Conservation (phyloP, 2,113 vertebrate genomes). For the Lophius piscatorius region DNA sequence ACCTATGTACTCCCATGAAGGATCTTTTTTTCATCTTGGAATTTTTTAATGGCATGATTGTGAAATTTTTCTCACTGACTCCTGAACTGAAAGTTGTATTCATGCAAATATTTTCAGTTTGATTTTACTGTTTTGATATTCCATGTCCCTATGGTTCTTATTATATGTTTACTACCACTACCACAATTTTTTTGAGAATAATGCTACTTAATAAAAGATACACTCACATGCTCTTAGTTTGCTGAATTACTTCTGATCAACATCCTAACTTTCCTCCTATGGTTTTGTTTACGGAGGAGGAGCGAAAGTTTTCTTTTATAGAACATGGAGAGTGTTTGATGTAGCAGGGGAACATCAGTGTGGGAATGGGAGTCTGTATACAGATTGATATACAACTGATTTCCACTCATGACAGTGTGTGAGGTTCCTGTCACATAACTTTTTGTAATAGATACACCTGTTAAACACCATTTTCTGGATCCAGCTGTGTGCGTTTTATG, state of each 20-base stretch:
- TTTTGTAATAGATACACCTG: slow-evolving; percentile 58
- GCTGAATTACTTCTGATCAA: slow-evolving; percentile 5
- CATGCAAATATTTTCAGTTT: no score
- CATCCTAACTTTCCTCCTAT: not conserved
- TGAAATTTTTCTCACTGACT: no score
- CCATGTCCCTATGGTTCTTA: no score
- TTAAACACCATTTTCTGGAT: slow-evolving; percentile 52
- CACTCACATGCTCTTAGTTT: not conserved
- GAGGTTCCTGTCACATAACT: slow-evolving; percentile 51
- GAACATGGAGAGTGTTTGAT: slow-evolving; percentile 52
- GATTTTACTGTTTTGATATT: no score
- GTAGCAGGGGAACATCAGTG: slow-evolving; percentile 46
- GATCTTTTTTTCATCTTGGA: no score
- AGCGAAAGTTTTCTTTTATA: slow-evolving; percentile 53
- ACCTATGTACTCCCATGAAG: no score
- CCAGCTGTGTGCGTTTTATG: slow-evolving; percentile 27
- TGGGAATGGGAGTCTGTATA: slow-evolving; percentile 45
- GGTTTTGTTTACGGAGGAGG: slow-evolving; percentile 53
- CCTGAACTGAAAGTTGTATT: no score
- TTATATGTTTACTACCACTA: no score
- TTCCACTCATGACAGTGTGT: slow-evolving; percentile 27
- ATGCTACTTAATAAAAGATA: not conserved
- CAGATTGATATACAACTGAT: slow-evolving; percentile 44
- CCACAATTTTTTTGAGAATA: no score
- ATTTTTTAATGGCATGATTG: no score